These are phyloP conservation scores for Microctonus brassicae DNA, from an alignment of 2,888 invertebrate genomes.

Conservation along the genomic window DNA sequence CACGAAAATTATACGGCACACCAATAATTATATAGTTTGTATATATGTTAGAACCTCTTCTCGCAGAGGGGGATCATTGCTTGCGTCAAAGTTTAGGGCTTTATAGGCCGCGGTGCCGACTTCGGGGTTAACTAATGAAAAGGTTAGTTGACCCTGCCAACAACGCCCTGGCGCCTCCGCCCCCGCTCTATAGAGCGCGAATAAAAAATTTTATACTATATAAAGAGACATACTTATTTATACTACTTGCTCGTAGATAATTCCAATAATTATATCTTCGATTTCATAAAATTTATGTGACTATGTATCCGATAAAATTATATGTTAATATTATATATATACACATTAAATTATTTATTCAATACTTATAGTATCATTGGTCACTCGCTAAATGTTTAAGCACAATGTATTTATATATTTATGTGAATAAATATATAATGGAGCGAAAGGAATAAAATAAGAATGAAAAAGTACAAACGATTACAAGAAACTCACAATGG, in stretches of 20 bases:
- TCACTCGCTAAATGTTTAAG: too few species aligned
- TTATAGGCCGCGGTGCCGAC: slow-evolving; percentile 56
- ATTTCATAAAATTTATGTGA: too few species aligned
- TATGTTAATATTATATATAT: too few species aligned
- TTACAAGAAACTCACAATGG: slow-evolving; percentile 63
- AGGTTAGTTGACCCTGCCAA: slow-evolving; percentile 69
- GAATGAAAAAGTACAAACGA: slow-evolving; percentile 38
- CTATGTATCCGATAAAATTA: too few species aligned
- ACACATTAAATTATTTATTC: too few species aligned
- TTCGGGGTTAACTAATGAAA: slow-evolving; percentile 68
- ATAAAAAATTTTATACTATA: slow-evolving; percentile 34
- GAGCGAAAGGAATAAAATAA: background rate
- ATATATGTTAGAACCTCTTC: slow-evolving; percentile 44
- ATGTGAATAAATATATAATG: too few species aligned
- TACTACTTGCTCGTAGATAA: background rate
- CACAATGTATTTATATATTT: too few species aligned
- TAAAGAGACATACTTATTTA: background rate
- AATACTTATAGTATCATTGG: too few species aligned
- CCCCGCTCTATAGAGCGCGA: slow-evolving; percentile 44
- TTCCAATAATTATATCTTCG: too few species aligned
- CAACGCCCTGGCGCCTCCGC: slow-evolving; percentile 70
- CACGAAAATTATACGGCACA: slow-evolving; percentile 66
- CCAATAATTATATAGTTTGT: slow-evolving; percentile 67
- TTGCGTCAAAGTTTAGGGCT: slow-evolving; percentile 65
- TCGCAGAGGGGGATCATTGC: slow-evolving; percentile 50